Evolutionary conservation across 2,113 vertebrate genomes (phyloP).

Genomic region (Mungos mungo): DNA sequence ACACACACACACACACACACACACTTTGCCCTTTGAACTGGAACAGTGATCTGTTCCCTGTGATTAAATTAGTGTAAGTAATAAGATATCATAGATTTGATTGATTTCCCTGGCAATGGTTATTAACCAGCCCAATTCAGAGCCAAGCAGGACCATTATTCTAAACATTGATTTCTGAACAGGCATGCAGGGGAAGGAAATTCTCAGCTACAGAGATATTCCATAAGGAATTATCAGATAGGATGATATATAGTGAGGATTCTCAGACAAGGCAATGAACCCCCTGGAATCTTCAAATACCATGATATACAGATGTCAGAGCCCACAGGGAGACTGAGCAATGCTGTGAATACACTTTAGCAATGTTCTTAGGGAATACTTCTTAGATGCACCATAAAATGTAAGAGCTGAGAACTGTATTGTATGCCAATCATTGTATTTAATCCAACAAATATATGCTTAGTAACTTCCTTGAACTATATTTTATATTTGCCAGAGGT

Average conservation of each 20-base stretch:
- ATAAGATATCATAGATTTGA: slow-evolving; percentile 98
- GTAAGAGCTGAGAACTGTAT: background rate
- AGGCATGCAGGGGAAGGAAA: slow-evolving; percentile 75
- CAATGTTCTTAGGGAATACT: slow-evolving; percentile 41
- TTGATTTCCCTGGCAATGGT: slow-evolving; percentile 95
- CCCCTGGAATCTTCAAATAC: slow-evolving; percentile 47
- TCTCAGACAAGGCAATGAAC: slow-evolving; percentile 70
- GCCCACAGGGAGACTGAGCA: background rate
- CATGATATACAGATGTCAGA: slow-evolving; percentile 48
- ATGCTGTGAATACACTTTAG: slow-evolving; percentile 41
- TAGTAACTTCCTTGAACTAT: background rate
- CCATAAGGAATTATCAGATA: slow-evolving; percentile 78
- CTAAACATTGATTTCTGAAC: slow-evolving; percentile 93
- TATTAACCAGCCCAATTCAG: slow-evolving; percentile 94
- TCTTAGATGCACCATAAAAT: slow-evolving; percentile 30
- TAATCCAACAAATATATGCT: slow-evolving; percentile 54
- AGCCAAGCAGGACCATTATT: slow-evolving; percentile 93
- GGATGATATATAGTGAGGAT: slow-evolving; percentile 67
- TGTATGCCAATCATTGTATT: background rate
- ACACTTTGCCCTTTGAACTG: slow-evolving; percentile 86
- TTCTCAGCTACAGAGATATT: slow-evolving; percentile 76
- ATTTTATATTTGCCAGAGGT: background rate
- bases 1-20: slow-evolving; percentile 55
- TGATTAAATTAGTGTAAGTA: slow-evolving; percentile 99
- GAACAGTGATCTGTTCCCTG: slow-evolving; percentile 94